Percentiles rank a stretch among this genome's conserved stretches.
These are phyloP conservation scores for Drosophila fulvimacula DNA, from an alignment of 2,888 invertebrate species.

Conservation along the genomic window DNA sequence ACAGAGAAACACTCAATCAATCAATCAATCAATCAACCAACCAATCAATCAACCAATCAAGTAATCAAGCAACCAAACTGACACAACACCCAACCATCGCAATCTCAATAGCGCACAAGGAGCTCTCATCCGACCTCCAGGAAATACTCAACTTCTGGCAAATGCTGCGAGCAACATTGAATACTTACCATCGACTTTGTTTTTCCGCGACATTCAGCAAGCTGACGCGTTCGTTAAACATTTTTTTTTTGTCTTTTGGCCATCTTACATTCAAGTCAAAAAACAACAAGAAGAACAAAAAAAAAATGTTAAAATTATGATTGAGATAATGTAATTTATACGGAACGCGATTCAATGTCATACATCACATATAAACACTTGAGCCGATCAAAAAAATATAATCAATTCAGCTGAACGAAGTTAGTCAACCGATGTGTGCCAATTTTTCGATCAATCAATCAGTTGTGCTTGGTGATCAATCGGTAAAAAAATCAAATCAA, in stretches of 20 bases:
- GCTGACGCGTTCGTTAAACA: background rate
- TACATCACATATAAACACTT: background rate
- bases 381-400: background rate
- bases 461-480: background rate
- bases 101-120: background rate
- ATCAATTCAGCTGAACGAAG: background rate
- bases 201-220: background rate
- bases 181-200: background rate
- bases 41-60: background rate
- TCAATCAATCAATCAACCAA: background rate
- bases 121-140: too few species aligned
- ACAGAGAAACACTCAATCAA: background rate
- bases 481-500: background rate
- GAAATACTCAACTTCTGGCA: background rate
- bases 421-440: background rate
- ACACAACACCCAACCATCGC: background rate
- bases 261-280: background rate
- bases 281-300: background rate
- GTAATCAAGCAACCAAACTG: too few species aligned
- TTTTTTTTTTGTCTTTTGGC: background rate
- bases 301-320: background rate
- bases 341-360: background rate
- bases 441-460: background rate
- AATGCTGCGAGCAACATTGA: too few species aligned
- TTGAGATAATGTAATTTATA: background rate